These are phyloP conservation scores for Hoplodrina blanda DNA, from an alignment of 2,888 invertebrate genomes.

Conservation along the genomic window DNA sequence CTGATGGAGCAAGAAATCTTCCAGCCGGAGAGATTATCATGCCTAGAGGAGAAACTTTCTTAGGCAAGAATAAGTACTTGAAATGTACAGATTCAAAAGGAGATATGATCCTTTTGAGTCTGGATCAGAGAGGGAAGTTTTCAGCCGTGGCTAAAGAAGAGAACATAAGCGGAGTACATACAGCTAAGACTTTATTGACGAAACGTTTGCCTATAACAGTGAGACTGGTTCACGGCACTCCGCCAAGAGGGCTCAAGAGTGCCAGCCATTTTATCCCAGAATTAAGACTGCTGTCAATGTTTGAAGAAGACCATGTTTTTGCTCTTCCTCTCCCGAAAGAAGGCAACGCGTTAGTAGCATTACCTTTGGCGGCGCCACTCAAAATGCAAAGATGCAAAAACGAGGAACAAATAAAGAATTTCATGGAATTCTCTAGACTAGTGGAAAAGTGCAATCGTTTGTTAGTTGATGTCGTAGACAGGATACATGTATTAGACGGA, in stretches of 20 bases:
- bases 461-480: slow-evolving; percentile 94
- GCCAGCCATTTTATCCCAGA: slow-evolving; percentile 96
- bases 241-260: slow-evolving; percentile 95
- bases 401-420: slow-evolving; percentile 94
- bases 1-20: slow-evolving; percentile 93
- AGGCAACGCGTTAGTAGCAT: slow-evolving; percentile 94
- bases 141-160: slow-evolving; percentile 98
- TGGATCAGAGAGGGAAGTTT: slow-evolving; percentile 97
- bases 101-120: slow-evolving; percentile 94
- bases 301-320: slow-evolving; percentile 96
- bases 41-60: slow-evolving; percentile 93
- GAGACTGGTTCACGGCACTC: slow-evolving; percentile 96
- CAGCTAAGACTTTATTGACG: slow-evolving; percentile 96
- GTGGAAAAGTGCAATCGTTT: slow-evolving; percentile 94
- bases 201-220: slow-evolving; percentile 98
- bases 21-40: slow-evolving; percentile 96
- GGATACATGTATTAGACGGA: slow-evolving; percentile 95
- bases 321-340: slow-evolving; percentile 96
- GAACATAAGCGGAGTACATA: slow-evolving; percentile 98
- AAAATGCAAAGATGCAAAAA: slow-evolving; percentile 96
- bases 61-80: slow-evolving; percentile 94
- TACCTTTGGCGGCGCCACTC: slow-evolving; percentile 96
- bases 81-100: slow-evolving; percentile 96
- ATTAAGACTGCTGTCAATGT: slow-evolving; percentile 95
- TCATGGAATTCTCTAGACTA: slow-evolving; percentile 94